phyloP scores from a whole-genome alignment of 2,888 invertebrate genomes.

The Caenorhabditis plicata region DNA sequence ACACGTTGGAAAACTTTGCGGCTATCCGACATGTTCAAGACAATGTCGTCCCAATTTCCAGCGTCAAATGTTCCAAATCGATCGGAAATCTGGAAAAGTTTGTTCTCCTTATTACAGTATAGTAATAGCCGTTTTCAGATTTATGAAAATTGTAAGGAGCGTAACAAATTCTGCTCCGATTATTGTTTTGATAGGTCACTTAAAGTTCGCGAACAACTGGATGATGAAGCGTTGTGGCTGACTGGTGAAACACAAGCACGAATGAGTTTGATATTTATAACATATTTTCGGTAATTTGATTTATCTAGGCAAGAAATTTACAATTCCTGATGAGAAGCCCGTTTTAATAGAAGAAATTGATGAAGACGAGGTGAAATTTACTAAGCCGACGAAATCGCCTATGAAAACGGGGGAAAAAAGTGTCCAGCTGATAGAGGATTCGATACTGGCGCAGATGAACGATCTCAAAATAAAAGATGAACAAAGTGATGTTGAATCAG shows the following conservation, averaged over 20 bases:
- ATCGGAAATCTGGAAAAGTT: conserved; percentile 45
- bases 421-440: conserved; percentile 13
- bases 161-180: conserved; percentile 38
- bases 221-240: conserved; percentile 41
- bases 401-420: not conserved
- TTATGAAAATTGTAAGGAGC: conserved; percentile 34
- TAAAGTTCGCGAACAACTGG: conserved; percentile 33
- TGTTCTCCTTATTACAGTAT: not conserved
- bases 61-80: conserved; percentile 44
- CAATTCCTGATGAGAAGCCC: conserved; percentile 6
- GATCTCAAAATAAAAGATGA: conserved; percentile 9
- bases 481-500: conserved; percentile 7
- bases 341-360: conserved; percentile 1
- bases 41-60: conserved; percentile 5
- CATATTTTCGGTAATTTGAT: not conserved
- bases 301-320: conserved; percentile 8
- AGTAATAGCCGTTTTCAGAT: conserved; percentile 11
- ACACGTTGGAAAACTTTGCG: conserved; percentile 29
- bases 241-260: conserved; percentile 24
- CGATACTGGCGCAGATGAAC: conserved; percentile 18
- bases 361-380: conserved; percentile 2
- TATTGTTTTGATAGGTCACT: conserved; percentile 31
- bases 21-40: conserved; percentile 28
- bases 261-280: conserved; percentile 6
- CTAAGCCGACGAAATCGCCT: not conserved